Percentiles rank a stretch among this genome's conserved stretches.
phyloP scores from a whole-genome alignment of 2,888 invertebrate species.

The Ichneumon xanthorius region DNA sequence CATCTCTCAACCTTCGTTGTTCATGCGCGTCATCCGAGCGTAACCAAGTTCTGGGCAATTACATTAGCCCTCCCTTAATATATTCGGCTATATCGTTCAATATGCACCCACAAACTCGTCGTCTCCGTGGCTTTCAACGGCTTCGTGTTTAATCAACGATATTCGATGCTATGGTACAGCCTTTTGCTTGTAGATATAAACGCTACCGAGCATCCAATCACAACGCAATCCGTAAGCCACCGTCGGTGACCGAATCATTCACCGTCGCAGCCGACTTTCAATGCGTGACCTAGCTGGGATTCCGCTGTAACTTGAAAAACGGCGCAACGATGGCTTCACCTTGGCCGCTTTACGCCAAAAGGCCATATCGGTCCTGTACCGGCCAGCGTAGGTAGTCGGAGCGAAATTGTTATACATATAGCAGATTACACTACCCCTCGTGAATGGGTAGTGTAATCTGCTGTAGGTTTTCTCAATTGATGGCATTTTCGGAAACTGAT shows the following conservation, averaged over 20 bases:
- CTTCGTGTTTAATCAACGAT: constrained; percentile 41
- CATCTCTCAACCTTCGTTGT: constrained; percentile 9
- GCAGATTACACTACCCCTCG: background rate
- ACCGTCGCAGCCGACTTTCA: background rate
- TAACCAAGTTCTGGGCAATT: constrained; percentile 41
- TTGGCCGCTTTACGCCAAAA: no score
- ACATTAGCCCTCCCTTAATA: constrained; percentile 58
- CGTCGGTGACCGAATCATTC: background rate
- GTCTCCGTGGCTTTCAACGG: constrained; percentile 1
- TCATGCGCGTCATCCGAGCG: constrained; percentile 11
- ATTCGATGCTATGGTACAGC: constrained; percentile 27
- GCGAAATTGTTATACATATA: background rate
- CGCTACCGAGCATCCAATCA: background rate
- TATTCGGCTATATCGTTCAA: constrained; percentile 56
- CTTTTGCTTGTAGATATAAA: constrained; percentile 15
- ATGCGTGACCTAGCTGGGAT: no score
- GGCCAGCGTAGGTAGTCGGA: no score
- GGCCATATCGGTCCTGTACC: no score
- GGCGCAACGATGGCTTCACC: no score
- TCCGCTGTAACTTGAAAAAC: no score
- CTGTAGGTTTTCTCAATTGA: background rate
- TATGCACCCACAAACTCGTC: constrained; percentile 5
- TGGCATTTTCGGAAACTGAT: no score
- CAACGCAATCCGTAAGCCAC: background rate
- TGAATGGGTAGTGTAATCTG: background rate